A percentile compares a stretch with the other conserved stretches of the same genome.
These are phyloP conservation scores for Vesta saturnalis DNA, from an alignment of 2,888 invertebrate genomes.

Conservation along the genomic window DNA sequence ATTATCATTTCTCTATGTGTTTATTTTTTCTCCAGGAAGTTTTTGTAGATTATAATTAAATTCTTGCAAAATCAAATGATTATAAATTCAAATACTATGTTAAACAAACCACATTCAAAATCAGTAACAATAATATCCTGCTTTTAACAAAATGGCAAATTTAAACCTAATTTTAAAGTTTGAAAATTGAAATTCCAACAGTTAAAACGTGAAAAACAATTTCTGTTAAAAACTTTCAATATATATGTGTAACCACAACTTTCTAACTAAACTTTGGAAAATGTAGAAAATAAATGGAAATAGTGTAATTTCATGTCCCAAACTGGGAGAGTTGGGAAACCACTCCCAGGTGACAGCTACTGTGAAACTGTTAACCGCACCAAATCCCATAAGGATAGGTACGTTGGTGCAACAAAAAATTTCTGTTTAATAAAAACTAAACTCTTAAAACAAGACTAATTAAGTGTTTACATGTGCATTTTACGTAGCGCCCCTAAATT, in stretches of 20 bases:
- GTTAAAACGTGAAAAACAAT: not conserved
- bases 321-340: slow-evolving; percentile 30
- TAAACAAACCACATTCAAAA: too few relatives aligned
- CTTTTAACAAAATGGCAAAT: not conserved
- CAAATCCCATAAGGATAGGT: slow-evolving; percentile 24
- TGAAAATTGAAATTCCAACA: not conserved
- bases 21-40: too few relatives aligned
- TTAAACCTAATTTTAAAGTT: not conserved
- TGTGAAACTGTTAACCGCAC: slow-evolving; percentile 32
- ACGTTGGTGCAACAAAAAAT: slow-evolving; percentile 27
- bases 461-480: not conserved
- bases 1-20: too few relatives aligned
- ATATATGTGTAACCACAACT: slow-evolving; percentile 13
- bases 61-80: too few relatives aligned
- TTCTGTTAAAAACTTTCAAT: not conserved
- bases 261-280: slow-evolving; percentile 23
- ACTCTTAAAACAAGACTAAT: slow-evolving; percentile 9
- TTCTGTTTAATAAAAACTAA: slow-evolving; percentile 16
- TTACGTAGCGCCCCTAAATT: not conserved
- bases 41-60: too few relatives aligned
- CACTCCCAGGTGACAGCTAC: slow-evolving; percentile 32
- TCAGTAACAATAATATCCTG: too few relatives aligned
- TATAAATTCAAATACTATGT: not conserved
- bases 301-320: slow-evolving; percentile 30
- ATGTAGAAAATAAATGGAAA: slow-evolving; percentile 22